Evolutionary conservation across 64 coral and sea anemone species (phyloP), one percentile per base, ranked within the genome.

Genomic region (Montipora efflorescens): DNA sequence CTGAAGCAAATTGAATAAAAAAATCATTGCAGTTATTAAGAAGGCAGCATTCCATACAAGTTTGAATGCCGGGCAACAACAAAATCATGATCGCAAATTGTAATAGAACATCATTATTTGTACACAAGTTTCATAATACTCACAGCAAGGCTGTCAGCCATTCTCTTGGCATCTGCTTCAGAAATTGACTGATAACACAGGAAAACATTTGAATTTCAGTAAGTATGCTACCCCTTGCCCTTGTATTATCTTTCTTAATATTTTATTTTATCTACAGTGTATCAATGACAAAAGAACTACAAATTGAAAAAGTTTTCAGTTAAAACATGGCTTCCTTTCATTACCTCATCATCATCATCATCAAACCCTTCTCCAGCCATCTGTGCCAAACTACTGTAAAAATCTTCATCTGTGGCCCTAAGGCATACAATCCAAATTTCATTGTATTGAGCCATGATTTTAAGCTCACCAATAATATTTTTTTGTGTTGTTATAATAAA

Each of bases 391-490:
- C 92, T 97, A 67, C 95, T 97, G 55, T 97, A 97, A 66, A 97
- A 97, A 71, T 97, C 95, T 69, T 97, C 92, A 94, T 97, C 95
- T 78, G 95, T 97, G 7, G 95, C 92, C 88, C 95, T 97, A 28
- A 36, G 36, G 36, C 2, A 36, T 36, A 36, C 36, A 36, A 75
- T 57, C 6, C 6, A 57, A 57, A 57, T 14, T 64, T 64, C 8
- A 87, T n/a, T 62, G 47, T 5, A 83, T 59, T 80, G 46, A 20
- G 15, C 16, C 62, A 71, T 5, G 0, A 71, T 71, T 3, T 21
- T 14, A 71, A 3, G 20, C 10, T 16, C 16, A 68, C 4, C 7
- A 9, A 59, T 7, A 7, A 50, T 62, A 36, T 84, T 82, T 21
- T 21, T 21, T 74, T 19, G 6, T 7, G 8, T 22, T 21, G 23